Evolutionary conservation across 2,888 invertebrate genomes (phyloP), one percentile per base, ranked within the genome.

Genomic region (Amphipoea lucens): DNA sequence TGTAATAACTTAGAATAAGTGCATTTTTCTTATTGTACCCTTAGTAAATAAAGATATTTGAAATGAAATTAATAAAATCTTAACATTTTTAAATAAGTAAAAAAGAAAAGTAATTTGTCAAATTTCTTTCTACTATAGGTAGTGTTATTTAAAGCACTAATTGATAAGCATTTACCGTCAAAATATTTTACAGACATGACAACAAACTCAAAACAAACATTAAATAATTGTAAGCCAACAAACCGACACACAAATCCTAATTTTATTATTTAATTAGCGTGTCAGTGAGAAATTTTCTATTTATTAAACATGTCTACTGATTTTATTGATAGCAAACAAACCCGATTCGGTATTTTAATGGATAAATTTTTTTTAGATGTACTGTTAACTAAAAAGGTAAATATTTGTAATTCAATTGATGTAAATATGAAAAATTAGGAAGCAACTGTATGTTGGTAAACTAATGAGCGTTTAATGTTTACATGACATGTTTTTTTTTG

Each of bases 241-340:
- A 20, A 82, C 63, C 1, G 36, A 45, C 57, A 54, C 29, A 75
- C 57, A 76, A 67, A 69, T 79, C 40, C 81, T 75, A 85, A 88
- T 88, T 87, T 85, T 85, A 85, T 81, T 78, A 84, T 79, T 65
- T 83, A 86, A 88, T 89, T 90, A 90, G 65, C 90, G 68, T 75
- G 65, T 67, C 57, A 57, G 76, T 83, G 87, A 81, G 83, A 89
- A 66, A 75, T 77, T 82, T 69, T 62, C 57, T 80, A 75, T 76
- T 48, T 68, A 70, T 54, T 48, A 78, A 85, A 85, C 86, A 78
- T 79, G 81, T 76, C 65, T 83, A 77, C 29, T 54, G 54, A 82
- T 84, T 89, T 86, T 82, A 89, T 86, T 81, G 82, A 82, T 67
- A 74, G 81, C 36, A 81, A 87, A 82, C 74, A 84, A 70, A 82